phyloP scores from a whole-genome alignment of 2,888 invertebrate genomes.

The Drosophila yooni region DNA sequence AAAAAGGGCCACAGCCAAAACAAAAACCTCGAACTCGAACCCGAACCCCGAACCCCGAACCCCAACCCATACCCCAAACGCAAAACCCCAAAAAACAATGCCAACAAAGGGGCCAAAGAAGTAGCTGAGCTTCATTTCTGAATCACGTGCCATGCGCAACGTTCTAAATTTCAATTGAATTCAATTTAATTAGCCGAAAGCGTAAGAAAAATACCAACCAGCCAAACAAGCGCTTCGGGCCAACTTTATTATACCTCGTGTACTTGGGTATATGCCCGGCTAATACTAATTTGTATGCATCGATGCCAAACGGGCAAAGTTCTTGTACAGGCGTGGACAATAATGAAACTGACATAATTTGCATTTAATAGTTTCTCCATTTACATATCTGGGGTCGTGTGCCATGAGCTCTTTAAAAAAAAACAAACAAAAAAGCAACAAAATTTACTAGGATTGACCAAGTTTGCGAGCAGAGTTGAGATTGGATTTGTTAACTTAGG shows the following conservation, averaged over 20 bases:
- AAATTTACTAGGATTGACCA: background rate
- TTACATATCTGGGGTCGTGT: conserved; percentile 26
- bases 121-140: conserved; percentile 34
- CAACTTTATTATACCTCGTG: conserved; percentile 34
- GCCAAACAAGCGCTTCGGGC: conserved; percentile 34
- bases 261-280: conserved; percentile 1
- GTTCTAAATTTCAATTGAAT: conserved; percentile 81
- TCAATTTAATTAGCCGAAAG: conserved; percentile 78
- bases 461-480: conserved; percentile 12
- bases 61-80: background rate
- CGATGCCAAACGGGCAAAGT: conserved; percentile 26
- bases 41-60: background rate
- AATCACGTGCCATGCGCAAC: conserved; percentile 77
- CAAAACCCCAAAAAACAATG: conserved; percentile 11
- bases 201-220: conserved; percentile 64
- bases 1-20: conserved; percentile 57
- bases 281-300: conserved; percentile 71
- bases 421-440: background rate
- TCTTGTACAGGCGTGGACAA: conserved; percentile 45
- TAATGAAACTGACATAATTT: conserved; percentile 75
- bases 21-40: conserved; percentile 2
- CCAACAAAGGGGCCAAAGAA: conserved; percentile 38
- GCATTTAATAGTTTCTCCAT: conserved; percentile 71
- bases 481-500: conserved; percentile 13
- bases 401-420: background rate